Percentiles rank a stretch among this genome's conserved stretches.
These are phyloP conservation scores for Sciurus niger DNA, from an alignment of 2,113 vertebrate genomes.

Conservation along the genomic window DNA sequence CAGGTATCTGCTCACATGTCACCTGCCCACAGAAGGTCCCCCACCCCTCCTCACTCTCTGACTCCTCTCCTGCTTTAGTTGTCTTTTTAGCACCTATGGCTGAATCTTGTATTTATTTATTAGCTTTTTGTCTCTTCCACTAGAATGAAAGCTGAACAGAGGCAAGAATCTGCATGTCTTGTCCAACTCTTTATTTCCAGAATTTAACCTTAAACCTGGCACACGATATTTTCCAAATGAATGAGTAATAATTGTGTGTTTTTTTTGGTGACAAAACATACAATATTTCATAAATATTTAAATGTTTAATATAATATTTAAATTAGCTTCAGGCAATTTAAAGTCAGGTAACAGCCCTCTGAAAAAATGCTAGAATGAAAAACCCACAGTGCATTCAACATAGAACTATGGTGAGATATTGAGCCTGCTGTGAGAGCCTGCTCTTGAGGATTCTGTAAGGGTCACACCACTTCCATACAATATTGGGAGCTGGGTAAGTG, in stretches of 20 bases:
- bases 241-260: neutral
- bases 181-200: neutral
- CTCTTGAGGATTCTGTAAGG: neutral
- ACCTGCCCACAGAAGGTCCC: neutral
- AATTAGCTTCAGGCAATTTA: neutral
- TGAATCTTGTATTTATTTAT: neutral
- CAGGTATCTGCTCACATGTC: neutral
- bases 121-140: neutral
- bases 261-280: neutral
- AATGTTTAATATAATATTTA: too few relatives aligned
- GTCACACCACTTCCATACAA: conserved; percentile 21
- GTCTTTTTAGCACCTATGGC: neutral
- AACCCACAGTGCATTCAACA: neutral
- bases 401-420: neutral
- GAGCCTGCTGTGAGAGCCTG: neutral
- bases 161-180: neutral
- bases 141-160: neutral
- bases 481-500: neutral
- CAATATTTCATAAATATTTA: too few relatives aligned
- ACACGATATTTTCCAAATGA: neutral
- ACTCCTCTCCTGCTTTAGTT: neutral
- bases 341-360: neutral
- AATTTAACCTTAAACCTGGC: neutral
- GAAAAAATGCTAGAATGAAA: conserved; percentile 30
- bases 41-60: too few relatives aligned